Base-by-base conservation (phyloP, 2,888 invertebrate genomes). In the Yponomeuta evonymella region DNA sequence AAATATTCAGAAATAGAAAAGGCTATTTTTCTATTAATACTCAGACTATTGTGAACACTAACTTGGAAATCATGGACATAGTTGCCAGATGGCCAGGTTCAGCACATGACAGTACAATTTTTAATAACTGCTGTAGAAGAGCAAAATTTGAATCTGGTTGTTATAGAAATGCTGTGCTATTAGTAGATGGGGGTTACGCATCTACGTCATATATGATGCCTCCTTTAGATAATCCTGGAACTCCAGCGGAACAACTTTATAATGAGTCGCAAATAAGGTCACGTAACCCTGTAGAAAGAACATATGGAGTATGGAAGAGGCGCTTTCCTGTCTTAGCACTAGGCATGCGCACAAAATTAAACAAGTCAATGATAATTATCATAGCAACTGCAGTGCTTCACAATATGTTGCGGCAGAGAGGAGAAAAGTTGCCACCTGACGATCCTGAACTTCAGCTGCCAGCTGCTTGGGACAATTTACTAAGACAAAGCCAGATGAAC, bases 181-280 rank as follows among this genome's bases (percentile, higher is more conserved):
- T 76, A 9, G 75, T 63, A 64, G 75, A 75, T 70, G 68, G 71
- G 48, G 75, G 75, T 9, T 75, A 75, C 71, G 72, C 70, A 9
- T 70, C 33, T 12, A 74, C 48, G 12, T 33, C 51, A 15, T 74
- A 75, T 68, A 65, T 72, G 36, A 72, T 76, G 73, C 72, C 72
- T 43, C 75, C 74, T 70, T 70, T 74, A 69, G 67, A 72, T n/a
- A 72, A 71, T 11, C 72, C 71, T 9, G 48, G 64, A 70, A 65
- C 73, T n/a, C 68, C 69, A 33, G 69, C 30, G n/a, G 69, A 69
- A 62, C 36, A 33, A 69, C 51, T 69, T 12, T 69, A 69, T 48
- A 69, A 69, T 36, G 69, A 70, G 23, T 70, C 70, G 30, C 70
- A 70, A 64, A 70, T 48, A 15, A 15, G 65, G 43, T 73, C 72